A percentile compares a stretch with the other conserved stretches of the same genome.
These are phyloP conservation scores for Oligia fasciuncula DNA, from an alignment of 2,888 invertebrate genomes.

Conservation along the genomic window DNA sequence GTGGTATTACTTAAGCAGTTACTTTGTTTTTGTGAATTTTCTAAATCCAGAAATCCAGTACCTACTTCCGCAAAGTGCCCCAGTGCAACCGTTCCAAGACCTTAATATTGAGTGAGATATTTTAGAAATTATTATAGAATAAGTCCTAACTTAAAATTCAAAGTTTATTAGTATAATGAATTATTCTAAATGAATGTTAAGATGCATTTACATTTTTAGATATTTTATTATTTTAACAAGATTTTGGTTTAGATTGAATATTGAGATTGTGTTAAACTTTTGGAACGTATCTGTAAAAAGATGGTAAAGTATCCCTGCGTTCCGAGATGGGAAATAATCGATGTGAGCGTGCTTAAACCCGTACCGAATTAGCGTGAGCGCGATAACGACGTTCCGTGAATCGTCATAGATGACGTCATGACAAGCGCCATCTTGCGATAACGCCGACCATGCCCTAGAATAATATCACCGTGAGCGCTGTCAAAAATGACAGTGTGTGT, in stretches of 20 bases:
- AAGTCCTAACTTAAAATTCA: not conserved
- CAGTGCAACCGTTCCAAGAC: constrained; percentile 42
- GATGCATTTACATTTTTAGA: not conserved
- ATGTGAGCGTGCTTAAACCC: too few relatives aligned
- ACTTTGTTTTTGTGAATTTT: constrained; percentile 7
- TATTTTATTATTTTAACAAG: not conserved
- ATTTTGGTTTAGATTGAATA: not conserved
- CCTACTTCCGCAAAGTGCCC: constrained; percentile 47
- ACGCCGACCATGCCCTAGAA: too few relatives aligned
- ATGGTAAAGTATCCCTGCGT: too few relatives aligned
- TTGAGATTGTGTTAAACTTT: not conserved
- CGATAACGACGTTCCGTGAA: too few relatives aligned
- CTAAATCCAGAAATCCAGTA: not conserved
- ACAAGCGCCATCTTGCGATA: too few relatives aligned
- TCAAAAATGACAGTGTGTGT: too few relatives aligned
- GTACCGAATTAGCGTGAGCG: too few relatives aligned
- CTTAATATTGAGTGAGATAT: not conserved
- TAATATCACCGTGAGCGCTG: too few relatives aligned
- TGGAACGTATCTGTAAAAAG: constrained; percentile 14
- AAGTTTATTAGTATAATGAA: not conserved
- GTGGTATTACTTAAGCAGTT: not conserved
- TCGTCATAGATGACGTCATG: too few relatives aligned
- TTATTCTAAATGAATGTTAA: not conserved
- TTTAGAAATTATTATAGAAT: not conserved
- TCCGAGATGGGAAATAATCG: too few relatives aligned